A percentile compares a stretch with the other conserved stretches of the same genome.
phyloP scores from a whole-genome alignment of 2,113 vertebrate genomes.

The Muscicapa adusta region DNA sequence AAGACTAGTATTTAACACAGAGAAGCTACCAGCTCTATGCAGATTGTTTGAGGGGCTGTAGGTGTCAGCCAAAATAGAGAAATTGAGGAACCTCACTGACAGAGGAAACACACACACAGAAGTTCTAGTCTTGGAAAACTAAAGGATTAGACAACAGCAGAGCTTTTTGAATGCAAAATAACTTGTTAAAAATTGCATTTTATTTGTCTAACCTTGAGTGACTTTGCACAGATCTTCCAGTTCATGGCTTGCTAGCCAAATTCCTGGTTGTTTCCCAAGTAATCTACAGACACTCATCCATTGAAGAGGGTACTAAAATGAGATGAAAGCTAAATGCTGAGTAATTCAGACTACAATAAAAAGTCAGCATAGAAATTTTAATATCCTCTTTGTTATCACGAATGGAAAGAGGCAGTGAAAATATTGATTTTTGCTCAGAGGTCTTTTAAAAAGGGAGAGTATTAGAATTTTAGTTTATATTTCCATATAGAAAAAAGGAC shows the following conservation, averaged over 20 bases:
- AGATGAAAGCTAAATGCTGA: background rate
- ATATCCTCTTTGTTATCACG: background rate
- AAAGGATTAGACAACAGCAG: background rate
- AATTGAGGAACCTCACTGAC: background rate
- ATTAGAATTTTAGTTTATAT: background rate
- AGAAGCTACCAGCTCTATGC: background rate
- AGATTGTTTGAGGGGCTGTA: fast-evolving
- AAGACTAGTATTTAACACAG: background rate
- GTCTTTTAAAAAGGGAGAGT: background rate
- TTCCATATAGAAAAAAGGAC: background rate
- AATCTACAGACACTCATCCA: background rate
- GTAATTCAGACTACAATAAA: background rate
- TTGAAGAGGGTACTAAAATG: background rate
- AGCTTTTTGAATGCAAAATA: background rate
- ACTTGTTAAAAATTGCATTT: background rate
- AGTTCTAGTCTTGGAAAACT: background rate
- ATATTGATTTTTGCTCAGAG: constrained; percentile 39
- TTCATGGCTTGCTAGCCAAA: background rate
- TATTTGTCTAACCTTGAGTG: background rate
- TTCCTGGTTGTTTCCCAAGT: background rate
- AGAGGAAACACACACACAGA: background rate
- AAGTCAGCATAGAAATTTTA: background rate
- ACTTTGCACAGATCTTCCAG: background rate
- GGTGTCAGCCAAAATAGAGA: background rate
- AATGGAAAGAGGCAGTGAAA: constrained; percentile 38